Evolutionary conservation across 2,113 vertebrate genomes (phyloP).

Genomic region (Phyllopteryx taeniolatus): DNA sequence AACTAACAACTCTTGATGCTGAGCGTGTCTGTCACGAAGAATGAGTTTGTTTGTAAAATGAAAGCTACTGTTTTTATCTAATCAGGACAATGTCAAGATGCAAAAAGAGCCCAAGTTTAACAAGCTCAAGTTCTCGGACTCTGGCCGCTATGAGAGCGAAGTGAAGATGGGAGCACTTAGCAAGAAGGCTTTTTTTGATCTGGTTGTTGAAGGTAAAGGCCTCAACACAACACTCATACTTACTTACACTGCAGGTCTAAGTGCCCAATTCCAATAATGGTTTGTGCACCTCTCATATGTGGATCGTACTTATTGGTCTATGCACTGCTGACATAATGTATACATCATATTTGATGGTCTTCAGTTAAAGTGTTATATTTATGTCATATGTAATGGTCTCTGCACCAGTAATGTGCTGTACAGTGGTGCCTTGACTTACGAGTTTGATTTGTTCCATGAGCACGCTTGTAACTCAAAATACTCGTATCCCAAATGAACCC

Average conservation of each 20-base stretch:
- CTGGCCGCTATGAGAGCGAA: conserved; percentile 84
- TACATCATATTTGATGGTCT: too few relatives aligned
- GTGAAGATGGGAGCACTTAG: conserved; percentile 71
- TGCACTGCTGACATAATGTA: too few relatives aligned
- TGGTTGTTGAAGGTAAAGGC: conserved; percentile 85
- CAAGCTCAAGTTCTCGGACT: conserved; percentile 82
- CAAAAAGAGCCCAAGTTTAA: conserved; percentile 67
- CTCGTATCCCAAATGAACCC: too few relatives aligned
- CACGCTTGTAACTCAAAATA: too few relatives aligned
- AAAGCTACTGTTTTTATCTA: conserved; percentile 11
- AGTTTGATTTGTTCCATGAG: too few relatives aligned
- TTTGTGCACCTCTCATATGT: background rate
- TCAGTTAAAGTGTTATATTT: too few relatives aligned
- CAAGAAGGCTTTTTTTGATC: conserved; percentile 78
- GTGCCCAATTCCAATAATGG: background rate
- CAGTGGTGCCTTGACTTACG: too few relatives aligned
- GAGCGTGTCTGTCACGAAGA: background rate
- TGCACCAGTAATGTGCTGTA: too few relatives aligned
- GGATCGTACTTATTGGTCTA: background rate
- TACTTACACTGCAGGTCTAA: background rate
- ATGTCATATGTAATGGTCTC: too few relatives aligned
- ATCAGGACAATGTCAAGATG: conserved; percentile 64
- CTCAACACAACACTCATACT: background rate
- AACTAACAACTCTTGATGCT: background rate
- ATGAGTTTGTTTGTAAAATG: conserved; percentile 2